Evolutionary conservation across 1,140 invertebrate genomes (phyloP), one percentile per base, ranked within the genome.

Genomic region (Apis dorsata): DNA sequence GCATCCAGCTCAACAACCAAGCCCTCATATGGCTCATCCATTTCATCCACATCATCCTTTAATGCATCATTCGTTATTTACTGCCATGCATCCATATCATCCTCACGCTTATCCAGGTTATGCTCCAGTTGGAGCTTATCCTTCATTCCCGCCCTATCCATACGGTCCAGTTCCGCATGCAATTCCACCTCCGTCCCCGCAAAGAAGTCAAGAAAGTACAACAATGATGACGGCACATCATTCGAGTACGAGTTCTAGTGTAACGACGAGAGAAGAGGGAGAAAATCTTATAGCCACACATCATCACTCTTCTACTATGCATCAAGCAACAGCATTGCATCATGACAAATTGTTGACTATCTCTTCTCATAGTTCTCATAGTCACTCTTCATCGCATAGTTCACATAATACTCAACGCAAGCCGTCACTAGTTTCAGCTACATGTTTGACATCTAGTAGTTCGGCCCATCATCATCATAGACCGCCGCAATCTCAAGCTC

Each of bases 101-200:
- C 94, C 95, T 3, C 96, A 96, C 86, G 95, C 96, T 28, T 96
- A 97, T 93, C 95, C 96, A 5, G 95, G 95, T 12, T 96, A 96
- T 85, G 94, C 95, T 51, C 94, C 95, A 0, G 93, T 93, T 0
- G 94, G 93, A 82, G 92, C 91, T 15, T 95, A 95, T 88, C 93
- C 94, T 0, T 92, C 94, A 0, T 95, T 94, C 34, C 93, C 94
- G 89, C 95, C 95, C 12, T 97, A 96, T 93, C 95, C 96, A 0
- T 96, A 96, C 88, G 95, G 95, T 9, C 96, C 96, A 2, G 94
- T 96, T 73, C 96, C 96, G 28, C 96, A 97, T 87, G 96, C 96
- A 2, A 96, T 96, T 85, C 96, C 96, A 44, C 96, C 96, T 3
- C 96, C 96, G 81, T 92, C 95, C 86, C 93, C 96, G 10, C 94